These are phyloP conservation scores for Trypoxylon attenuatum DNA, from an alignment of 2,888 invertebrate genomes.

Conservation along the genomic window DNA sequence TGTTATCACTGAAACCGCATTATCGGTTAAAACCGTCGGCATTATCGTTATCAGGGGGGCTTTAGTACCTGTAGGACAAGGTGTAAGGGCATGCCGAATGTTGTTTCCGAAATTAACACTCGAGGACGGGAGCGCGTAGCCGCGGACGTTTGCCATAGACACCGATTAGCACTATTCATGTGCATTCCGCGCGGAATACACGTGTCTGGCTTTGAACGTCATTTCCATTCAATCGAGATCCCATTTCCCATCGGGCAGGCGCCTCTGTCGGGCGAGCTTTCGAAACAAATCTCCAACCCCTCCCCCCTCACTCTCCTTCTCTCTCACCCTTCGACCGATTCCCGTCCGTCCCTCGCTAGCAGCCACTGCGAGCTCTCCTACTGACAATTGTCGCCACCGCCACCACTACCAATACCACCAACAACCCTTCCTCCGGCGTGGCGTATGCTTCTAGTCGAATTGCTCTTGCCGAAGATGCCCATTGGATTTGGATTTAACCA, in stretches of 20 bases:
- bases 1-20: conserved; percentile 18
- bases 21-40: conserved; percentile 25
- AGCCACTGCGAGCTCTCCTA: too few species aligned
- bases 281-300: conserved; percentile 51
- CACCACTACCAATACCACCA: too few species aligned
- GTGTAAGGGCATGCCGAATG: conserved; percentile 58
- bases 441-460: too few species aligned
- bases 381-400: too few species aligned
- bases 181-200: conserved; percentile 58
- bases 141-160: conserved; percentile 52
- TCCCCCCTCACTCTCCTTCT: too few species aligned
- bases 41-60: conserved; percentile 48
- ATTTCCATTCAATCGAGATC: conserved; percentile 68
- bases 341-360: too few species aligned
- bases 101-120: conserved; percentile 60
- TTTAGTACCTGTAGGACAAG: conserved; percentile 45
- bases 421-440: too few species aligned
- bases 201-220: conserved; percentile 60
- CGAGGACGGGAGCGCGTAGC: conserved; percentile 48
- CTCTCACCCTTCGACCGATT: too few species aligned
- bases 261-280: conserved; percentile 35
- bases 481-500: too few species aligned
- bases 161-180: conserved; percentile 65
- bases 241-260: conserved; percentile 60
- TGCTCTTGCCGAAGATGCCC: too few species aligned